phyloP scores from a whole-genome alignment of 2,797 vertebrate species.

The Cynodonichthys magdalenae region DNA sequence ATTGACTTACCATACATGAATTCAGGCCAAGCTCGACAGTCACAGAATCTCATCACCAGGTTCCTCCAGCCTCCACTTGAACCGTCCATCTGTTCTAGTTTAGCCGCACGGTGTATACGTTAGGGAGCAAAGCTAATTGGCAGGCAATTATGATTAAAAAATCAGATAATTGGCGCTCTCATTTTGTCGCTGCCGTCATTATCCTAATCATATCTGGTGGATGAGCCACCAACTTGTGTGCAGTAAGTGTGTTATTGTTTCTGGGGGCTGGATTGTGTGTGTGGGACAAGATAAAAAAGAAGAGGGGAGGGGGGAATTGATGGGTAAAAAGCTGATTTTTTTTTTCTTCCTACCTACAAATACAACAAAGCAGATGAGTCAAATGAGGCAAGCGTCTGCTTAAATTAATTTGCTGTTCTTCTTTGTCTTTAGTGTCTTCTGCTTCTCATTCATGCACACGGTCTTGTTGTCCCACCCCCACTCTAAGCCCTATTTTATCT shows the following conservation, averaged over 20 bases:
- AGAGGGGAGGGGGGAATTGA: slow-evolving; percentile 13
- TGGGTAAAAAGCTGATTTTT: slow-evolving; percentile 65
- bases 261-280: slow-evolving; percentile 53
- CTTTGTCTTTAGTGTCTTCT: slow-evolving; percentile 55
- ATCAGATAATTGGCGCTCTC: slow-evolving; percentile 61
- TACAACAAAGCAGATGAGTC: slow-evolving; percentile 52
- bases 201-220: slow-evolving; percentile 52
- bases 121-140: slow-evolving; percentile 55
- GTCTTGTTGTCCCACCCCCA: slow-evolving; percentile 1
- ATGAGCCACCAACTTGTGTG: slow-evolving; percentile 53
- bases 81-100: slow-evolving; percentile 17
- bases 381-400: slow-evolving; percentile 33
- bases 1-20: slow-evolving; percentile 30
- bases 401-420: slow-evolving; percentile 54
- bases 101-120: slow-evolving; percentile 43
- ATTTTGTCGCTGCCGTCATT: slow-evolving; percentile 61
- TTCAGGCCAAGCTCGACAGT: slow-evolving; percentile 30
- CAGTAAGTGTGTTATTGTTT: slow-evolving; percentile 64
- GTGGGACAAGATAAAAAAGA: slow-evolving; percentile 15
- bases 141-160: slow-evolving; percentile 62
- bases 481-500: slow-evolving; percentile 2
- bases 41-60: slow-evolving; percentile 28
- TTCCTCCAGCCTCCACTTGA: slow-evolving; percentile 21
- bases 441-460: slow-evolving; percentile 27
- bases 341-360: slow-evolving; percentile 35